Conservation (phyloP, 2,797 vertebrate species). For the Ataeniobius toweri region DNA sequence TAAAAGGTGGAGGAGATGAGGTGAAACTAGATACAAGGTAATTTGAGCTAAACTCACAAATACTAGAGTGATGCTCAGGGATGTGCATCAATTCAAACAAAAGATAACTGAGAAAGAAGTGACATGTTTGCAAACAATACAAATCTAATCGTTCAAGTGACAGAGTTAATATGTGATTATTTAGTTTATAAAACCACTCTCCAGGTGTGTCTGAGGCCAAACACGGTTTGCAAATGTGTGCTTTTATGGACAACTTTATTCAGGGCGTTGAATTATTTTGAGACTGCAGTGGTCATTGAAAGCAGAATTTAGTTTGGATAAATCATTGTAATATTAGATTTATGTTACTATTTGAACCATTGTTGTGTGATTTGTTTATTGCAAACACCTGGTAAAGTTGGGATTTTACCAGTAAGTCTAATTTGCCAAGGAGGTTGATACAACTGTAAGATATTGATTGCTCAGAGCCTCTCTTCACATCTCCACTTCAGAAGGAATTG, state of each 20-base stretch:
- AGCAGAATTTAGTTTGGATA: background rate
- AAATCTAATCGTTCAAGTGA: background rate
- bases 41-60: background rate
- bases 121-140: background rate
- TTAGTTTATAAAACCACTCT: no score
- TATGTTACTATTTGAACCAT: background rate
- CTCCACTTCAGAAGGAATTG: background rate
- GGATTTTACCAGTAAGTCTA: background rate
- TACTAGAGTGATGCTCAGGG: background rate
- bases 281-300: background rate
- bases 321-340: background rate
- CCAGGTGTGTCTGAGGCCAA: no score
- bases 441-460: no score
- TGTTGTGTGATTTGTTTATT: background rate
- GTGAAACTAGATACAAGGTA: background rate
- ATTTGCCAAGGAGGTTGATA: background rate
- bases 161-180: no score
- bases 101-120: background rate
- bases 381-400: background rate
- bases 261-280: background rate
- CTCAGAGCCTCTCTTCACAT: no score
- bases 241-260: background rate
- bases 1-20: constrained; percentile 2
- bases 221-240: no score
- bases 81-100: no score